phyloP scores from a whole-genome alignment of 2,113 vertebrate genomes.

The Pungitius pungitius region DNA sequence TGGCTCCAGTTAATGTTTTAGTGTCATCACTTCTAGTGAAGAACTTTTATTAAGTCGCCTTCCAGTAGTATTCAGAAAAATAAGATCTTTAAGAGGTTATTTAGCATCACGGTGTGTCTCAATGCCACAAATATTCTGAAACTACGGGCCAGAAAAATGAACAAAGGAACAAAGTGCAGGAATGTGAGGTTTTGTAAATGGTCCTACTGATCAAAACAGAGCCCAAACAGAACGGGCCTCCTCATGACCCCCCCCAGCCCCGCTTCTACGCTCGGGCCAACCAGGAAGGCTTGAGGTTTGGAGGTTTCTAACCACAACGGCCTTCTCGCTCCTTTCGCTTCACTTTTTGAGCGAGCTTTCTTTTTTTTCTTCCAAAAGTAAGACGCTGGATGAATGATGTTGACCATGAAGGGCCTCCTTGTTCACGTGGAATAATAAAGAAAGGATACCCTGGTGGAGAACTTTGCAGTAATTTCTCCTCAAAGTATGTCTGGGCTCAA shows the following conservation, averaged over 20 bases:
- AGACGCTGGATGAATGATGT: constrained; percentile 76
- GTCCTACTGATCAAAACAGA: constrained; percentile 65
- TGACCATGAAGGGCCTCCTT: constrained; percentile 71
- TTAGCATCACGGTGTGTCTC: constrained; percentile 17
- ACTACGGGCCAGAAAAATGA: constrained; percentile 39
- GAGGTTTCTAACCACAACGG: constrained; percentile 75
- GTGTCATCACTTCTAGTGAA: neutral
- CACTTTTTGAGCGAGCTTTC: constrained; percentile 54
- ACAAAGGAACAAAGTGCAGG: constrained; percentile 53
- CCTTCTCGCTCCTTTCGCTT: constrained; percentile 64
- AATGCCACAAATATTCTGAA: constrained; percentile 28
- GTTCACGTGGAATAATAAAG: constrained; percentile 76
- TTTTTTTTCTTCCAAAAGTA: constrained; percentile 72
- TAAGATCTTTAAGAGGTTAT: constrained; percentile 19
- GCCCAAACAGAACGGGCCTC: constrained; percentile 62
- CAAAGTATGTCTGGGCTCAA: constrained; percentile 47
- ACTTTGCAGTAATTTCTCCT: constrained; percentile 53
- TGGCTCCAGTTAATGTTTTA: neutral
- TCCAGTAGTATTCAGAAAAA: constrained; percentile 7
- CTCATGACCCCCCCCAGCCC: constrained; percentile 69
- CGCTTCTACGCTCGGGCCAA: constrained; percentile 35
- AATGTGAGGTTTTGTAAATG: constrained; percentile 66
- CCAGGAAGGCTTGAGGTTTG: constrained; percentile 73
- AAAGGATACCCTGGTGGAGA: constrained; percentile 68
- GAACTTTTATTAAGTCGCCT: neutral